phyloP scores from a whole-genome alignment of 2,113 vertebrate species.

The Limanda limanda region DNA sequence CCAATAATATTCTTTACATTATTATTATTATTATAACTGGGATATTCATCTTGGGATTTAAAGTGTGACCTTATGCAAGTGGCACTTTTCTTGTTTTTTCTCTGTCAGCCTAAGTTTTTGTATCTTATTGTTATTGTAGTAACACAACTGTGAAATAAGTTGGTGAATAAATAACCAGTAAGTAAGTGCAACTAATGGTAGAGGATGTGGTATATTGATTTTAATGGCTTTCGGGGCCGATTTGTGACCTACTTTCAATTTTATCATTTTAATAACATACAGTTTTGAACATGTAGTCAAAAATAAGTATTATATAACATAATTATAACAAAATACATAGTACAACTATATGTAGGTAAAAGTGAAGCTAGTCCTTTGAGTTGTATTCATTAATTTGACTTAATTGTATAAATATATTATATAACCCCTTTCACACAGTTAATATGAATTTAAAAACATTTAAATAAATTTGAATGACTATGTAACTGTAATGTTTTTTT shows the following conservation, averaged over 20 bases:
- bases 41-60: neutral
- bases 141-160: too few relatives aligned
- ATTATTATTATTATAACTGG: too few relatives aligned
- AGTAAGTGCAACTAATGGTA: neutral
- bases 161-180: too few relatives aligned
- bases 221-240: neutral
- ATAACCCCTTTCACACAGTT: neutral
- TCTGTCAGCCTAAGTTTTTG: too few relatives aligned
- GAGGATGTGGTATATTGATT: neutral
- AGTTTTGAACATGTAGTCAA: neutral
- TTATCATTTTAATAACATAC: neutral
- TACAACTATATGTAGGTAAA: neutral
- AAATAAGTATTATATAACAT: too few relatives aligned
- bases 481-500: too few relatives aligned
- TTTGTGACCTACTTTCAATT: neutral
- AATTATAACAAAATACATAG: neutral
- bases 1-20: too few relatives aligned
- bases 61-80: neutral
- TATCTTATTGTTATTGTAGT: too few relatives aligned
- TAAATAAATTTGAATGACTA: too few relatives aligned
- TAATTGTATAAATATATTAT: neutral
- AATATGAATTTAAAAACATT: neutral
- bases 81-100: too few relatives aligned
- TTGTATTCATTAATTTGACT: neutral
- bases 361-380: too few relatives aligned